Evolutionary conservation across 2,113 vertebrate genomes (phyloP).

Genomic region (Ctenomys sociabilis): DNA sequence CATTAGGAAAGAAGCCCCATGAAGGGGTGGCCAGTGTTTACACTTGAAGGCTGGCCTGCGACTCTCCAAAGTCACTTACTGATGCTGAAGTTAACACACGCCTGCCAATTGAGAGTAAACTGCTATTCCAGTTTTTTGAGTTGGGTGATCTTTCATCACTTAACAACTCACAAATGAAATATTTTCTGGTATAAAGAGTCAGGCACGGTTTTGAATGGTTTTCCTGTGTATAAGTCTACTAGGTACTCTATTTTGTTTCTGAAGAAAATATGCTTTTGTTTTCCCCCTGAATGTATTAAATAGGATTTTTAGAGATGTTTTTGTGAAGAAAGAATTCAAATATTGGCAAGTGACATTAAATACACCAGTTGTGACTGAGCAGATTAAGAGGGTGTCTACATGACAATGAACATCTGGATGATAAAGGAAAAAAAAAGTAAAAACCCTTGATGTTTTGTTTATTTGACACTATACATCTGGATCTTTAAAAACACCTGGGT

Average conservation of each 20-base stretch:
- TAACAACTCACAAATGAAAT: not conserved
- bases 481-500: constrained; percentile 59
- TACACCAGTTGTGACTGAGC: constrained; percentile 25
- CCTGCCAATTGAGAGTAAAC: constrained; percentile 10
- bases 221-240: not conserved
- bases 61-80: not conserved
- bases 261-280: not conserved
- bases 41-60: not conserved
- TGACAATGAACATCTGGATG: constrained; percentile 66
- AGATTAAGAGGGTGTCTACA: constrained; percentile 42
- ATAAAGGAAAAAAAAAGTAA: constrained; percentile 58
- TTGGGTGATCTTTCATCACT: not conserved
- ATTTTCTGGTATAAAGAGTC: not conserved
- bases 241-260: not conserved
- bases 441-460: constrained; percentile 70
- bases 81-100: not conserved
- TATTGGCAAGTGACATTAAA: constrained; percentile 44
- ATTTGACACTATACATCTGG: constrained; percentile 62
- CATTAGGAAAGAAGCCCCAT: not conserved
- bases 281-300: not conserved
- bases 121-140: not conserved
- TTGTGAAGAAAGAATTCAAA: constrained; percentile 37
- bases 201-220: not conserved
- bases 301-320: constrained; percentile 31
- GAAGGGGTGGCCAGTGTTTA: not conserved